These are phyloP conservation scores for Argopecten irradians DNA, from an alignment of 1,140 invertebrate species.

Conservation along the genomic window DNA sequence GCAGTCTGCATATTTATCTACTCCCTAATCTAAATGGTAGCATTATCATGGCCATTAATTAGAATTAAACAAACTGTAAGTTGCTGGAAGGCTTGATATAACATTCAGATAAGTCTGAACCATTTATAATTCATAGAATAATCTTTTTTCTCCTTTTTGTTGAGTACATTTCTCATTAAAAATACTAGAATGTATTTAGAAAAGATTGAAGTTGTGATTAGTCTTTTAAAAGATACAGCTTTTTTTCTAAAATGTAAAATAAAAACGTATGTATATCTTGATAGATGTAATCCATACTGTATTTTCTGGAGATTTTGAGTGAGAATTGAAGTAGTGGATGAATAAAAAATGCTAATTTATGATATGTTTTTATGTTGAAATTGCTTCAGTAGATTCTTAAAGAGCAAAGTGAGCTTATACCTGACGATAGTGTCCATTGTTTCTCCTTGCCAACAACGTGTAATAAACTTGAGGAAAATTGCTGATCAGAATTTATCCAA, in stretches of 20 bases:
- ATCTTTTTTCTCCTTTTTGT: neutral
- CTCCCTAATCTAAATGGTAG: neutral
- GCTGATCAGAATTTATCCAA: too few species aligned
- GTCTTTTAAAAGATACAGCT: neutral
- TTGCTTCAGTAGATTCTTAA: too few species aligned
- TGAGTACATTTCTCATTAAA: neutral
- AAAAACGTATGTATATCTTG: neutral
- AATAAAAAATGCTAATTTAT: too few species aligned
- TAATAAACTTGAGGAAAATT: too few species aligned
- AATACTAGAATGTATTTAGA: neutral
- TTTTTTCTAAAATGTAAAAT: neutral
- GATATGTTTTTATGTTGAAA: too few species aligned
- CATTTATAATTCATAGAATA: neutral
- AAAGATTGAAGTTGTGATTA: neutral
- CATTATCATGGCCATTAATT: neutral
- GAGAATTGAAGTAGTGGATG: neutral
- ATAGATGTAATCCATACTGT: neutral
- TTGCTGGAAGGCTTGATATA: neutral
- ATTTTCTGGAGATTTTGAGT: neutral
- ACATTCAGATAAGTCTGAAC: neutral
- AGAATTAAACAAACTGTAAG: neutral
- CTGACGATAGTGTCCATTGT: too few species aligned
- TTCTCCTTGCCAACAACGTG: too few species aligned
- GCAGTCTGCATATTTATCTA: neutral
- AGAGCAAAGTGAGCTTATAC: too few species aligned